Percentiles rank a stretch among this genome's conserved stretches.
phyloP scores from a whole-genome alignment of 2,888 invertebrate genomes.

The Micoletzkya japonica region DNA sequence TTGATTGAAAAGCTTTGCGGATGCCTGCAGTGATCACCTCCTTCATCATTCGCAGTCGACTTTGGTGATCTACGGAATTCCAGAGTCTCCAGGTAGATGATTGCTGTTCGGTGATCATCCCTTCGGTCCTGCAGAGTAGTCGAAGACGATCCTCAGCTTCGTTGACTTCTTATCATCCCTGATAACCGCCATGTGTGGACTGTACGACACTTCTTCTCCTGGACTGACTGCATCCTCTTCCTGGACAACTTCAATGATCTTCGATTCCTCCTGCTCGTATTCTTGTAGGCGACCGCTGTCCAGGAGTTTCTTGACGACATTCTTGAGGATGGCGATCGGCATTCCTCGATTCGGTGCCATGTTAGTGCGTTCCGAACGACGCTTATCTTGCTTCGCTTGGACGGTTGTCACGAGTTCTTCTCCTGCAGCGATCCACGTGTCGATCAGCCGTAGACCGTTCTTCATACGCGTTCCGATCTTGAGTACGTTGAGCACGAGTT shows the following conservation, averaged over 20 bases:
- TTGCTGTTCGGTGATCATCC: conserved; percentile 36
- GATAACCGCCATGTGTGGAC: conserved; percentile 34
- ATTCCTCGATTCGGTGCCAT: neutral
- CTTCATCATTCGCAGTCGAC: conserved; percentile 11
- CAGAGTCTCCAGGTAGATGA: conserved; percentile 30
- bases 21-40: conserved; percentile 35
- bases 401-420: too few relatives aligned
- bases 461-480: too few relatives aligned
- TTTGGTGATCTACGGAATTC: conserved; percentile 26
- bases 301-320: neutral
- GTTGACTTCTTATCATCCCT: conserved; percentile 31
- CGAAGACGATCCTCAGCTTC: conserved; percentile 35
- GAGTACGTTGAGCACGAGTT: too few relatives aligned
- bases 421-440: too few relatives aligned
- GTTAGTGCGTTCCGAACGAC: too few relatives aligned
- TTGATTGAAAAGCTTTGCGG: conserved; percentile 49
- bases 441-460: too few relatives aligned
- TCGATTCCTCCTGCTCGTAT: conserved; percentile 24
- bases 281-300: neutral
- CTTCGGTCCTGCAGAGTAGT: conserved; percentile 31
- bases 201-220: conserved; percentile 20
- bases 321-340: neutral
- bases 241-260: conserved; percentile 30
- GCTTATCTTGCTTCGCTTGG: too few relatives aligned
- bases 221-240: too few relatives aligned